Evolutionary conservation across 2,797 vertebrate genomes (phyloP), one percentile per base, ranked within the genome.

Genomic region (Sebastes trivittatus): DNA sequence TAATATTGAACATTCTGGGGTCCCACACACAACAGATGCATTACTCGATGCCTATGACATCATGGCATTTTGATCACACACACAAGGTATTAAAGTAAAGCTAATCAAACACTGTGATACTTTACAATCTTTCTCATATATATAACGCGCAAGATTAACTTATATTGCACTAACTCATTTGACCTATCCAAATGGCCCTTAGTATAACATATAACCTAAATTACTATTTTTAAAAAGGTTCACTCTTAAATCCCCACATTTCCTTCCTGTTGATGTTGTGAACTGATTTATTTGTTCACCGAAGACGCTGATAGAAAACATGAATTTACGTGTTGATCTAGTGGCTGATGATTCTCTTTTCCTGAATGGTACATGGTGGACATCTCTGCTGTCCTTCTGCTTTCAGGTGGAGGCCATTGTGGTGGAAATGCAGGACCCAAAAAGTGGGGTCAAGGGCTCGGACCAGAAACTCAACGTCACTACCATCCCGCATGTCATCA

Each of bases 391-490:
- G 5, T 59, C 14, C 22, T 16, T 78, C 13, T 78, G 14, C 30
- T 81, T 85, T 25, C 95, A 99, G 98, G 86, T 98, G 0, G 98
- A 98, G 87, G 82, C 87, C 0, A 87, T 97, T 0, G 86, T 98
- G 87, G 95, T 98, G 90, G 97, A 98, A 89, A 99, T 99, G 97
- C 98, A 99, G 93, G 96, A 95, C 79, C 90, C 95, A 0, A 96
- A 96, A 34, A 92, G 77, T 0, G 97, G 98, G 6, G 88, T 99
- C 56, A 97, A 96, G 80, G 96, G 89, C 0, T 95, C 97, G 5
- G 95, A 94, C 0, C 98, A 99, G 95, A 96, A 95, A 14, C 95
- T 98, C 77, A 95, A 93, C 27, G 82, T 97, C 62, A 93, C 96
- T 1, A 96, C 70, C 6, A 97, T 99, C 85, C 97, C 98, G 0